A percentile compares a stretch with the other conserved stretches of the same genome.
Conservation (phyloP, 64 coral and sea anemone genomes). For the Porites australiensis region DNA sequence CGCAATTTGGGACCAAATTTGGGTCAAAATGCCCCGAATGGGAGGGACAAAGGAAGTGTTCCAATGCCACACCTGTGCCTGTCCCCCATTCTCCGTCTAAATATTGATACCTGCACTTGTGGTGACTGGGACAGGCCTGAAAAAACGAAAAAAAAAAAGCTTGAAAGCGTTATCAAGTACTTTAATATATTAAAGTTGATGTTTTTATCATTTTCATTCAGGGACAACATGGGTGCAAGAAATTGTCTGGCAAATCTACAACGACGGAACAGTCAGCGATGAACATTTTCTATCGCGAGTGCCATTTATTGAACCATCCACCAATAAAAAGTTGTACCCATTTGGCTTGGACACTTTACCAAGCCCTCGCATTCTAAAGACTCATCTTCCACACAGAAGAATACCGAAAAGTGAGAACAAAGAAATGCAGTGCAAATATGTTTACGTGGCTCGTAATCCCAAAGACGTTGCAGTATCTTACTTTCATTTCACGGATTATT, state of each 20-base stretch:
- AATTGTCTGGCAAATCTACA: not conserved
- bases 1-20: too few species aligned
- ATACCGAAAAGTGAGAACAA: constrained; percentile 11
- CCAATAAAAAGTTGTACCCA: not conserved
- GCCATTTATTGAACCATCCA: not conserved
- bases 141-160: too few species aligned
- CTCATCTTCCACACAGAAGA: not conserved
- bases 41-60: too few species aligned
- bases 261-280: not conserved
- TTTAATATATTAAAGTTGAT: too few species aligned
- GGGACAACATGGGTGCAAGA: not conserved
- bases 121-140: too few species aligned
- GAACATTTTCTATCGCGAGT: not conserved
- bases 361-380: constrained; percentile 45
- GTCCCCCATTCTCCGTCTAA: too few species aligned
- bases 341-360: not conserved
- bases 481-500: not conserved
- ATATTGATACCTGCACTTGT: too few species aligned
- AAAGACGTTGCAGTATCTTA: constrained; percentile 46
- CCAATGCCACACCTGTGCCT: too few species aligned
- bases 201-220: not conserved
- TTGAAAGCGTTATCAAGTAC: too few species aligned
- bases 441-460: constrained; percentile 42
- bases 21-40: too few species aligned
- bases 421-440: not conserved